Evolutionary conservation across 2,113 vertebrate genomes (phyloP).

Genomic region (Suricata suricatta): DNA sequence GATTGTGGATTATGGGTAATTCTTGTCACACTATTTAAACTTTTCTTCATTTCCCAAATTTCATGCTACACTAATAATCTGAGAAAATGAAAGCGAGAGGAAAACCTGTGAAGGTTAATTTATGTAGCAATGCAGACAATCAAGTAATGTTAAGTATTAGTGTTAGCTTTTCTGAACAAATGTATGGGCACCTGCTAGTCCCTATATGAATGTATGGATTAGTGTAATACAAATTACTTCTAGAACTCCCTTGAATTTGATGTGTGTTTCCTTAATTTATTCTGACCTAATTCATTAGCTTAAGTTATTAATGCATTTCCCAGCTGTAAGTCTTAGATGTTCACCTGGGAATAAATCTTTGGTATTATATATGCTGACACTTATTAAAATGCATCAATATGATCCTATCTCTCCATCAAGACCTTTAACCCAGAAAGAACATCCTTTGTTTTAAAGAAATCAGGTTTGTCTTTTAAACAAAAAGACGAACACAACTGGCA

Average conservation of each 20-base stretch:
- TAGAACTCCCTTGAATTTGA: neutral
- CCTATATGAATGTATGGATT: neutral
- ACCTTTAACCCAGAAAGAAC: neutral
- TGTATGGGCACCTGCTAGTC: neutral
- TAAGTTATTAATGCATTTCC: conserved; percentile 39
- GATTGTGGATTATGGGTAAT: neutral
- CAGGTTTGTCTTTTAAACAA: neutral
- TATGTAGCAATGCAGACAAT: neutral
- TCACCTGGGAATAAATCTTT: conserved; percentile 45
- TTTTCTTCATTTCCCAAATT: neutral
- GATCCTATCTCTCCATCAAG: neutral
- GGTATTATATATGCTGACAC: neutral
- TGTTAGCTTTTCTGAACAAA: neutral
- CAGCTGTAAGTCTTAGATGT: neutral
- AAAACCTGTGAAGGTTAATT: neutral
- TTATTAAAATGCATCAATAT: neutral
- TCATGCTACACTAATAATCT: neutral
- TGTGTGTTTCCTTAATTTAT: conserved; percentile 59
- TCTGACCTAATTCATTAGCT: conserved; percentile 53
- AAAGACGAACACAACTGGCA: neutral
- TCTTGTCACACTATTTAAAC: neutral
- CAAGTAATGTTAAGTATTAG: neutral
- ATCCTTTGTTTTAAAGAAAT: conserved; percentile 22
- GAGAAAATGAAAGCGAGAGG: neutral
- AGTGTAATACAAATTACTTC: neutral